Percentiles rank a stretch among this genome's conserved stretches.
These are phyloP conservation scores for Plestiodon gilberti DNA, from an alignment of 2,113 vertebrate species.

Conservation along the genomic window DNA sequence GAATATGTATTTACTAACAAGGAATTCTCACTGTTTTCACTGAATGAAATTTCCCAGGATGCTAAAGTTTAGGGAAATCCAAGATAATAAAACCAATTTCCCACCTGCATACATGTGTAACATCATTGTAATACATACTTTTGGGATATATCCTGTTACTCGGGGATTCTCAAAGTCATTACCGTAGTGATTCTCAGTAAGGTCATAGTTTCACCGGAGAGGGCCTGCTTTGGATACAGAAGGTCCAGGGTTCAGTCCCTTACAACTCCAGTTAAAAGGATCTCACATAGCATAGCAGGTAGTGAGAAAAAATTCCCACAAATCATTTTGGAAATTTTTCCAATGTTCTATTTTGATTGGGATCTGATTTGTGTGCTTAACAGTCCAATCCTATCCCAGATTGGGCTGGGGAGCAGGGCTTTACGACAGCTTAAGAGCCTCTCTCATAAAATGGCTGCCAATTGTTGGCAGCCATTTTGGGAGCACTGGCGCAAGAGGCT, in stretches of 20 bases:
- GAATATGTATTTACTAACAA: not conserved
- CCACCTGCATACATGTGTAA: not conserved
- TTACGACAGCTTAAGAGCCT: too few relatives aligned
- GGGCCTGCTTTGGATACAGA: not conserved
- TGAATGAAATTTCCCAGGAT: not conserved
- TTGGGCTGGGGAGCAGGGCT: too few relatives aligned
- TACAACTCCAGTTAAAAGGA: not conserved
- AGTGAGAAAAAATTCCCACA: too few relatives aligned
- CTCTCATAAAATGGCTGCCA: too few relatives aligned
- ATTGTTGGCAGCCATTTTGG: too few relatives aligned
- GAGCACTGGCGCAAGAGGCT: too few relatives aligned
- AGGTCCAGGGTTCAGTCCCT: too few relatives aligned
- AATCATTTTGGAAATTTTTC: too few relatives aligned
- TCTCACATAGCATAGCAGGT: too few relatives aligned
- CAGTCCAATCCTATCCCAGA: too few relatives aligned
- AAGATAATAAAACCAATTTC: not conserved
- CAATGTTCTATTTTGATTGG: too few relatives aligned
- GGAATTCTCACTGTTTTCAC: not conserved
- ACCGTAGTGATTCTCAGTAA: not conserved
- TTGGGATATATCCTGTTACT: not conserved
- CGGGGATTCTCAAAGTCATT: not conserved
- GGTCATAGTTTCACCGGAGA: not conserved
- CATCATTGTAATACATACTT: not conserved
- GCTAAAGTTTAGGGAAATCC: not conserved
- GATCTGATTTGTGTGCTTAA: too few relatives aligned